Conservation (phyloP, 2,797 vertebrate genomes). For the Pseudomugil tenellus region DNA sequence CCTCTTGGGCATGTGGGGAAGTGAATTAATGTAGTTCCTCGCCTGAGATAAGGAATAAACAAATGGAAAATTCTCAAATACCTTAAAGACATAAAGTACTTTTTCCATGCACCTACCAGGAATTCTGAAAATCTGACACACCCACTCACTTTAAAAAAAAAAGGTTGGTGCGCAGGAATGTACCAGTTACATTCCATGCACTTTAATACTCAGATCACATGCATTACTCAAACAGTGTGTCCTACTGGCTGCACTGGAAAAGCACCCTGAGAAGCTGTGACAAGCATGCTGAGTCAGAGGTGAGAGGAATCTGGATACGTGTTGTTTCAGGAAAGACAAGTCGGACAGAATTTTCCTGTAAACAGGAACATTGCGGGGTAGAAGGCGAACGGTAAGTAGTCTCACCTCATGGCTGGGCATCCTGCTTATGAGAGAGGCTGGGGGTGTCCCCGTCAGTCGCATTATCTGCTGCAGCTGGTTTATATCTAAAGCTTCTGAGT, state of each 20-base stretch:
- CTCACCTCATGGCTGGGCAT: slow-evolving; percentile 99
- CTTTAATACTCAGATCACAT: slow-evolving; percentile 13
- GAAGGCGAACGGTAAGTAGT: slow-evolving; percentile 19
- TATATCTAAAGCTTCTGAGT: slow-evolving; percentile 94
- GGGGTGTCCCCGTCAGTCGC: slow-evolving; percentile 98
- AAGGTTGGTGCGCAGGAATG: not conserved
- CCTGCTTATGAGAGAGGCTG: slow-evolving; percentile 97
- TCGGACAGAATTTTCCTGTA: slow-evolving; percentile 5
- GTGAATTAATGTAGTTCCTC: slow-evolving; percentile 96
- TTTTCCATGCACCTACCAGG: not conserved
- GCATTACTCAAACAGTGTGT: slow-evolving; percentile 18
- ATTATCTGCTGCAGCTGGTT: slow-evolving; percentile 99
- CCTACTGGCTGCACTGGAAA: slow-evolving; percentile 32
- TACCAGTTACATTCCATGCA: slow-evolving; percentile 22
- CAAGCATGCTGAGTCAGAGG: slow-evolving; percentile 57
- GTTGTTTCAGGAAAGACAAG: slow-evolving; percentile 9
- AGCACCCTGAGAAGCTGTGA: slow-evolving; percentile 57
- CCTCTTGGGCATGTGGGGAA: slow-evolving; percentile 96
- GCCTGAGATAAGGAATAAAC: slow-evolving; percentile 82
- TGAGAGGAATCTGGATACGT: slow-evolving; percentile 56
- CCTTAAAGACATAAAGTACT: not conserved
- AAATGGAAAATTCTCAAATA: slow-evolving; percentile 20
- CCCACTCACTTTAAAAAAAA: not conserved
- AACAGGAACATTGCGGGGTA: slow-evolving; percentile 5
- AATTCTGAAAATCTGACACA: not conserved